These are phyloP conservation scores for Mastomys coucha DNA, from an alignment of 2,113 vertebrate species.

Conservation along the genomic window DNA sequence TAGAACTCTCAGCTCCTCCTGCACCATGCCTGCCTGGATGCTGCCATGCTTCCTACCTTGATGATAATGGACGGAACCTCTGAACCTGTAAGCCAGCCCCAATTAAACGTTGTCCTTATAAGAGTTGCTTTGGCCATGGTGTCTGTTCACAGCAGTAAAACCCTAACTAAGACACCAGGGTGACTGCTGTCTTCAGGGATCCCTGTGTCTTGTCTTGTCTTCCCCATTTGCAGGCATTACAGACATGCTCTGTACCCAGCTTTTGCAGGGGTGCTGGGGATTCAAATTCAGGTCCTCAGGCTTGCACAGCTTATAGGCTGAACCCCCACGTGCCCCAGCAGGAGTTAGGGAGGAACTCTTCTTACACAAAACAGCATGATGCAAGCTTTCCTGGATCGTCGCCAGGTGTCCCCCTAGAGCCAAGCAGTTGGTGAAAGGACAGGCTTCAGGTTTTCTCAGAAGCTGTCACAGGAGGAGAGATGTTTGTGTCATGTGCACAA, in stretches of 20 bases:
- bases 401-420: fast-evolving
- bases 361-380: not conserved
- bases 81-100: too few species aligned
- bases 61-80: too few species aligned
- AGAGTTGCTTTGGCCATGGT: too few species aligned
- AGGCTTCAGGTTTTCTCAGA: fast-evolving
- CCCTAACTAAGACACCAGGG: too few species aligned
- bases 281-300: not conserved
- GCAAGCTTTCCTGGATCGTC: not conserved
- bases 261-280: not conserved
- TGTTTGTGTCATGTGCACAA: fast-evolving
- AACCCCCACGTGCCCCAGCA: not conserved
- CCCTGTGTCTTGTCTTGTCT: not conserved
- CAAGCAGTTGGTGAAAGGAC: not conserved
- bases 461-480: not conserved
- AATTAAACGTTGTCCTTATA: too few species aligned
- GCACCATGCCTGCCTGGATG: too few species aligned
- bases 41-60: too few species aligned
- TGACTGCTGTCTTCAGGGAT: not conserved
- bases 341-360: not conserved
- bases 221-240: not conserved
- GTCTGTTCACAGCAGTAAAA: too few species aligned
- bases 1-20: too few species aligned
- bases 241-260: not conserved
- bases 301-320: not conserved